These are phyloP conservation scores for Plecturocebus donacophilus DNA, from an alignment of 2,113 vertebrate genomes.

Conservation along the genomic window DNA sequence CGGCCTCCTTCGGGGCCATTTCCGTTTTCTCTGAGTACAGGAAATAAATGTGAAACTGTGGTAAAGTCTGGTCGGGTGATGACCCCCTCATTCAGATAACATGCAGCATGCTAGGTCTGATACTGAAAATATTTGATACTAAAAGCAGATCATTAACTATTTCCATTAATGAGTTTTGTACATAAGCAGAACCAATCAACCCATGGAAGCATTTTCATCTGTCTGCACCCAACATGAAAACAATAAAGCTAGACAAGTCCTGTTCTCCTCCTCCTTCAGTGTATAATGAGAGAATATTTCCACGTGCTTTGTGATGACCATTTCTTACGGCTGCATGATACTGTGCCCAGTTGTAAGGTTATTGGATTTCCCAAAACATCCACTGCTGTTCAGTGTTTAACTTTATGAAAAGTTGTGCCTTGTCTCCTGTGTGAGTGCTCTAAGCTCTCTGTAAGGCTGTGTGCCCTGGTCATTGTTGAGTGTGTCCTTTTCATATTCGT, in stretches of 20 bases:
- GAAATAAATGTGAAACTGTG: neutral
- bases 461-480: neutral
- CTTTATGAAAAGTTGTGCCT: neutral
- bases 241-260: neutral
- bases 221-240: neutral
- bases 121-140: neutral
- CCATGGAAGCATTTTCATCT: neutral
- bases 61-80: neutral
- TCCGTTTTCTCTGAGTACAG: conserved; percentile 40
- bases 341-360: neutral
- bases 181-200: neutral
- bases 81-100: neutral
- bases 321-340: neutral
- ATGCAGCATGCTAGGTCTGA: neutral
- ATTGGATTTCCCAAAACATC: neutral
- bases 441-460: neutral
- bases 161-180: neutral
- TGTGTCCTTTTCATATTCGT: neutral
- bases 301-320: neutral
- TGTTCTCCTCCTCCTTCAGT: neutral
- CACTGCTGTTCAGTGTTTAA: neutral
- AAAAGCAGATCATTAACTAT: neutral
- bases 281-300: neutral
- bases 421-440: neutral
- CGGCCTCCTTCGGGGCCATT: neutral